phyloP scores from a whole-genome alignment of 2,797 vertebrate genomes.

The Lepilemur ruficaudatus region DNA sequence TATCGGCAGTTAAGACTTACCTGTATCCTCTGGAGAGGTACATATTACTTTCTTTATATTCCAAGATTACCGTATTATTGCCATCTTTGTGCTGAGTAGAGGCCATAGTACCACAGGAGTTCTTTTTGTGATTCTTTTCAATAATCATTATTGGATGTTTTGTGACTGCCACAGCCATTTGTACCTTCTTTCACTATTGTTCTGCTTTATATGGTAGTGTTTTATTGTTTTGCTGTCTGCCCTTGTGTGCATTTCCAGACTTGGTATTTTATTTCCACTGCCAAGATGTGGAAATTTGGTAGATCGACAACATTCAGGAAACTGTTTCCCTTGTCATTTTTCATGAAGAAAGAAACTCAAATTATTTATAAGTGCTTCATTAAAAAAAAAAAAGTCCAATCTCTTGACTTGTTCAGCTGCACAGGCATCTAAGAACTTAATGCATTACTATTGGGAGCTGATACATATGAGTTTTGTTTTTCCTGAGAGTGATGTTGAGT shows the following conservation, averaged over 20 bases:
- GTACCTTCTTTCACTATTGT: neutral
- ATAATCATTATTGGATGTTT: neutral
- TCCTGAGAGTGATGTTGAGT: slow-evolving; percentile 23
- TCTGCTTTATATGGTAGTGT: slow-evolving; percentile 4
- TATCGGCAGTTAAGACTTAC: neutral
- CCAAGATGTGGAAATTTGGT: neutral
- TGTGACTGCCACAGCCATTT: neutral
- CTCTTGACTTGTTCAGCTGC: slow-evolving; percentile 7
- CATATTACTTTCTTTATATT: slow-evolving; percentile 19
- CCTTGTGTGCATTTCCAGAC: slow-evolving; percentile 29
- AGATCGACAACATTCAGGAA: neutral
- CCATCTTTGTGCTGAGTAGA: slow-evolving; percentile 1
- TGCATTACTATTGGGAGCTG: neutral
- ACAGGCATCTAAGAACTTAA: neutral
- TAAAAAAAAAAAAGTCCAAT: neutral
- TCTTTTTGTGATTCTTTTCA: slow-evolving; percentile 9
- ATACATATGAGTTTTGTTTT: slow-evolving; percentile 7
- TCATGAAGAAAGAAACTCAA: slow-evolving; percentile 41
- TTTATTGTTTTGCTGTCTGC: slow-evolving; percentile 42
- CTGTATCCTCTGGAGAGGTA: slow-evolving; percentile 8
- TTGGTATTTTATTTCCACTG: slow-evolving; percentile 52
- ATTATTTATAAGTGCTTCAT: slow-evolving; percentile 12
- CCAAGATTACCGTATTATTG: slow-evolving; percentile 10
- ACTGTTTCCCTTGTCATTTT: slow-evolving; percentile 10
- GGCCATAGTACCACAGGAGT: neutral